Percentiles rank a stretch among this genome's conserved stretches.
Conservation (phyloP, 2,113 vertebrate species). For the Sylvicapra grimmia region DNA sequence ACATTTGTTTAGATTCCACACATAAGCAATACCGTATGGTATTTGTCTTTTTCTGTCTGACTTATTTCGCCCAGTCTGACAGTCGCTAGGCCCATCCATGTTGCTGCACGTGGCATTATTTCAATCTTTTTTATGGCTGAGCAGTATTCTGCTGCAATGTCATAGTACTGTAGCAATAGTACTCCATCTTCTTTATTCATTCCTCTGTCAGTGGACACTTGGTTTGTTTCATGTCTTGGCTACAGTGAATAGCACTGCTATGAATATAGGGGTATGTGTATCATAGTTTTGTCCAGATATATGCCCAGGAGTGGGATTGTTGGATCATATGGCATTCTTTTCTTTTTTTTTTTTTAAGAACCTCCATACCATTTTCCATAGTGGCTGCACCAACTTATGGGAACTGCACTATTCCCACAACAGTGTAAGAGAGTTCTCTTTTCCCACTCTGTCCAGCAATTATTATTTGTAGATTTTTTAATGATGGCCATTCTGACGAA, state of each 20-base stretch:
- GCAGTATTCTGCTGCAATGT: background rate
- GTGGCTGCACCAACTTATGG: background rate
- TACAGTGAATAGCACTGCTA: background rate
- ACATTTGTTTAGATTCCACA: background rate
- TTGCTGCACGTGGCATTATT: background rate
- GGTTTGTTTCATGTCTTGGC: background rate
- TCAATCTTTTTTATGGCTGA: background rate
- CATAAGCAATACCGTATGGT: too few relatives aligned
- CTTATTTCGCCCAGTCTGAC: background rate
- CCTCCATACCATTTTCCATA: background rate
- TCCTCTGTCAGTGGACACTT: background rate
- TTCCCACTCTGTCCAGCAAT: background rate
- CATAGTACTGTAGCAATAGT: fast-evolving
- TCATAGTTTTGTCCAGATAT: background rate
- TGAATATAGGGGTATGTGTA: background rate
- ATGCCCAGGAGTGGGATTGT: background rate
- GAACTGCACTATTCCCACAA: background rate
- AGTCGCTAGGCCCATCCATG: background rate
- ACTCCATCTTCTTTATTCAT: background rate
- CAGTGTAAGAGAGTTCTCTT: background rate
- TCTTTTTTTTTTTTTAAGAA: background rate
- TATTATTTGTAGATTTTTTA: background rate
- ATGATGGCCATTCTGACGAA: background rate
- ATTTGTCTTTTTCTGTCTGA: background rate
- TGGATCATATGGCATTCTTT: background rate